Conservation (phyloP, 2,113 vertebrate species). For the Leptocoma aspasia region DNA sequence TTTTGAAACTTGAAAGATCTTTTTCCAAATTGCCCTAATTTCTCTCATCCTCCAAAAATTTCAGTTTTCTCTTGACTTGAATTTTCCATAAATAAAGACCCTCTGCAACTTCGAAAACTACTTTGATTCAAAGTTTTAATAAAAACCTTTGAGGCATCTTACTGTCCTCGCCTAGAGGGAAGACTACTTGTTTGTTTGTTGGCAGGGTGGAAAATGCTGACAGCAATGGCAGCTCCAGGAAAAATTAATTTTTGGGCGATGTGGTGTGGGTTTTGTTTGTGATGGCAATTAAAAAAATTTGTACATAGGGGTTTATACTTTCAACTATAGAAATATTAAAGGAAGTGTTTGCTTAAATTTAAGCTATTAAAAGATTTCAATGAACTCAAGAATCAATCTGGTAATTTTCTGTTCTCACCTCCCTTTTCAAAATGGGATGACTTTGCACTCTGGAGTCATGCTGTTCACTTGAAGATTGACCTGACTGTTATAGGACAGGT, state of each 20-base stretch:
- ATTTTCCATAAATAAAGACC: background rate
- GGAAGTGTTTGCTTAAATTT: background rate
- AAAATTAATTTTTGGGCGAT: background rate
- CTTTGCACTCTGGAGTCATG: background rate
- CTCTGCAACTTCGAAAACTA: background rate
- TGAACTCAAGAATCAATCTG: background rate
- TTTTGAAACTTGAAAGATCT: background rate
- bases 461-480: background rate
- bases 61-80: background rate
- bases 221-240: background rate
- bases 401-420: background rate
- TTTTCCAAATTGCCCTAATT: background rate
- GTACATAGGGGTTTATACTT: background rate
- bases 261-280: accelerated
- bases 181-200: background rate
- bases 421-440: background rate
- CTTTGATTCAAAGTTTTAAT: background rate
- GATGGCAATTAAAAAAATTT: background rate
- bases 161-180: background rate
- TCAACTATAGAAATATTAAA: background rate
- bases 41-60: background rate
- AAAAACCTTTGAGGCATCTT: background rate
- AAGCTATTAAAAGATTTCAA: background rate
- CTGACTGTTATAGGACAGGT: background rate
- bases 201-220: background rate